These are phyloP conservation scores for Prunella strophiata DNA, from an alignment of 2,797 vertebrate genomes.

Conservation along the genomic window DNA sequence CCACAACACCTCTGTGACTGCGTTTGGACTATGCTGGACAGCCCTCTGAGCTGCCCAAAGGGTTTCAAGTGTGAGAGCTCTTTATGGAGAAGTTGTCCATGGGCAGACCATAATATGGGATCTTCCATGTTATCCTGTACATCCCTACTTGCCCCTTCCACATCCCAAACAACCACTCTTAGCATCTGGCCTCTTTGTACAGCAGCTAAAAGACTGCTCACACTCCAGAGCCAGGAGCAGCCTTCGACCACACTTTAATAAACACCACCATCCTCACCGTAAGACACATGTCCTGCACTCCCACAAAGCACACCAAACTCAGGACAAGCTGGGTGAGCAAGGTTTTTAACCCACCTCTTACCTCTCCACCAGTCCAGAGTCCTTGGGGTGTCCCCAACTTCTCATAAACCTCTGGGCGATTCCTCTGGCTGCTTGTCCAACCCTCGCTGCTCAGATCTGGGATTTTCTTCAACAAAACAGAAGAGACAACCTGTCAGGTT, in stretches of 20 bases:
- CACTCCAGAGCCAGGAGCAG: neutral
- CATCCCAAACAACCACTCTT: neutral
- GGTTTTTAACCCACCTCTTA: constrained; percentile 24
- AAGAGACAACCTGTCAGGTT: constrained; percentile 22
- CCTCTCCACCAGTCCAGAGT: constrained; percentile 23
- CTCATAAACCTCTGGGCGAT: constrained; percentile 28
- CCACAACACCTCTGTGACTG: neutral
- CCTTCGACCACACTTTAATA: neutral
- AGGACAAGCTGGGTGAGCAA: neutral
- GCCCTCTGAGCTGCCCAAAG: neutral
- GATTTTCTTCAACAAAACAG: constrained; percentile 45
- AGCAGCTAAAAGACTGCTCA: neutral
- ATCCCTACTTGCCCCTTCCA: neutral
- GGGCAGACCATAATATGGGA: neutral
- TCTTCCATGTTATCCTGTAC: neutral
- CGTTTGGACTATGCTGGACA: rapidly evolving
- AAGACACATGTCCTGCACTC: neutral
- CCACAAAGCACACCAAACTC: neutral
- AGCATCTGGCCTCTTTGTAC: neutral
- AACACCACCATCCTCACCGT: neutral
- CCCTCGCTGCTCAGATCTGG: neutral
- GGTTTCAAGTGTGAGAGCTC: neutral
- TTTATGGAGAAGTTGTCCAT: neutral
- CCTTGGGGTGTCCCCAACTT: neutral
- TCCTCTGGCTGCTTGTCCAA: neutral